Base-by-base conservation (phyloP, 2,888 invertebrate species). In the Thyatira batis region DNA sequence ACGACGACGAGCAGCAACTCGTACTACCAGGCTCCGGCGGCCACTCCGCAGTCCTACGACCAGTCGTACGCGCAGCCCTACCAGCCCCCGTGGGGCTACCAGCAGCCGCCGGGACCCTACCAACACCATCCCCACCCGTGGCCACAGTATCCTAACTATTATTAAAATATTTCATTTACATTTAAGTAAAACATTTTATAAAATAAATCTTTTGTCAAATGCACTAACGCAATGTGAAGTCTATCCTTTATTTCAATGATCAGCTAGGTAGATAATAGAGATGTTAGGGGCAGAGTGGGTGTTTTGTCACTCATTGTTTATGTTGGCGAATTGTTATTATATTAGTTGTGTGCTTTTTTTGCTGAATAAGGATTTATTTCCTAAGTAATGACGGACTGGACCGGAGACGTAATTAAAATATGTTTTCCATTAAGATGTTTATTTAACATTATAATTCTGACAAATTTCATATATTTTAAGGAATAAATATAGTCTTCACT, bases 131-230 rank as follows among this genome's bases (percentile, higher is more conserved):
- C 87, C 25, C 85, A 86, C 65, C 86, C 90, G 28, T 92, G 92
- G 92, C 85, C 86, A 20, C 89, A 92, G 64, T 92, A 92, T 71
- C 87, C 89, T 52, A 92, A 92, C 72, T 92, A 92, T 70, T 92
- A 92, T 73, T 92, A 85, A 70, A 69, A 52, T 17, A 20, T 21
- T 39, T 17, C 30, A 17, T 13, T 39, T 13, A 17, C 8, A 8
- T 6, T 13, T 39, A 39, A 39, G 33, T 39, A n/a, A n/a, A 39
- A n/a, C 17, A 39, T 5, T 11, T 3, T 33, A 3, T 33, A 33
- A n/a, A 33, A 30, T 11, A 30, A 39, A 17, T n/a, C 33, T 39
- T 4, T 39, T 5, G 13, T 17, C 6, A 5, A 13, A 39, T 13
- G 33, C 33, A 30, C 30, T 17, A 11, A 2, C 30, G 13, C 11